Percentiles rank a stretch among this genome's conserved stretches.
phyloP scores from a whole-genome alignment of 1,140 invertebrate genomes.

The Drosophila neocordata region DNA sequence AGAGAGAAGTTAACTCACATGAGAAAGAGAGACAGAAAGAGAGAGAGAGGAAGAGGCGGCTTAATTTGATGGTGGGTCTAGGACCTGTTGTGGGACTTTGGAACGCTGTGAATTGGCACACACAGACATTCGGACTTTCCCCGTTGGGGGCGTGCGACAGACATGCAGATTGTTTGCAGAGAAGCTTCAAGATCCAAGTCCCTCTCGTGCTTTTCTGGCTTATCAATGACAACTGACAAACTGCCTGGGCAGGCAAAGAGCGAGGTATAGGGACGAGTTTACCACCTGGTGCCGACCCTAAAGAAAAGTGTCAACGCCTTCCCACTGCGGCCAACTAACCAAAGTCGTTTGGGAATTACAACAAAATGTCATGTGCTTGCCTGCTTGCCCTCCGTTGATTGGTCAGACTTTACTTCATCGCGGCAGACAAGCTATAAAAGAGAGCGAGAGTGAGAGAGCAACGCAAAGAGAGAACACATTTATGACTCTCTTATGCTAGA shows the following conservation, averaged over 20 bases:
- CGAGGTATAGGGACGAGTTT: neutral
- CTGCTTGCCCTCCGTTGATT: conserved; percentile 50
- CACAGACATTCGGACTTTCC: conserved; percentile 23
- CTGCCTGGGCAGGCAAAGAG: conserved; percentile 32
- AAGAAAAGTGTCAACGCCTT: conserved; percentile 68
- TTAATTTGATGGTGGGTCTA: conserved; percentile 10
- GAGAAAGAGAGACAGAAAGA: conserved; percentile 12
- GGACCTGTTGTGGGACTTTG: conserved; percentile 41
- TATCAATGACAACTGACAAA: conserved; percentile 37
- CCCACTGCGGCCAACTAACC: conserved; percentile 25
- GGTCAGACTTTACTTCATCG: conserved; percentile 23
- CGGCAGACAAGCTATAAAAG: neutral
- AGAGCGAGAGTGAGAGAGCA: conserved; percentile 32
- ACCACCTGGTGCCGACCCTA: conserved; percentile 30
- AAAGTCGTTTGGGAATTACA: conserved; percentile 56
- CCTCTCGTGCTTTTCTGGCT: conserved; percentile 21
- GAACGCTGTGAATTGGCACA: conserved; percentile 69
- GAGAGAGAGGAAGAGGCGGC: neutral
- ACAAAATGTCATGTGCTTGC: conserved; percentile 56
- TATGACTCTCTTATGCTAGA: conserved; percentile 22
- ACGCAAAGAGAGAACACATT: neutral
- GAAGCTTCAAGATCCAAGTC: conserved; percentile 35
- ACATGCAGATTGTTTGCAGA: conserved; percentile 18
- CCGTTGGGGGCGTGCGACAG: conserved; percentile 43
- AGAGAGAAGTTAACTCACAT: neutral